Evolutionary conservation across 1,140 invertebrate genomes (phyloP), one percentile per base, ranked within the genome.

Genomic region (Ephestia elutella): DNA sequence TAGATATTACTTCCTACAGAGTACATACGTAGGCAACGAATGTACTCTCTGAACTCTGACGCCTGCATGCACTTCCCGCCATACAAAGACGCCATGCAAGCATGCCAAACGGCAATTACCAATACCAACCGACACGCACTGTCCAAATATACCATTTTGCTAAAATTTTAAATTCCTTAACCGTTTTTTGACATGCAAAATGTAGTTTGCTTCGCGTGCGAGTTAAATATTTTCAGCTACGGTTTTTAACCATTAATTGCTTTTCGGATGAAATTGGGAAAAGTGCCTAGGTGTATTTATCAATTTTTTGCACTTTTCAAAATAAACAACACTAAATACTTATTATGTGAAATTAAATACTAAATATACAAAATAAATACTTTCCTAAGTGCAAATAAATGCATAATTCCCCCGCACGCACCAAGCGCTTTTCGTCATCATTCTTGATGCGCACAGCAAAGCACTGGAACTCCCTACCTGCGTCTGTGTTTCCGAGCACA

Each of bases 161-260:
- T 66, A 74, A 83, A 79, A 75, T 76, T 78, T 75, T 71, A 66
- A 69, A 71, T 73, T 68, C 65, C 65, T 70, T 80, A 79, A 83
- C 78, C 70, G 75, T 71, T 78, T 76, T 76, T 67, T 67, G 75
- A 77, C 85, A 87, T 80, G 83, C 85, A 68, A 86, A 81, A 76
- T 62, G 62, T 71, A 75, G 7, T 32, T 32, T 32, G 72, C 67
- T 72, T 80, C 66, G 82, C 82, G 81, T 87, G 85, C 73, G 75
- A 77, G 76, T 75, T 78, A 68, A 67, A 73, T 74, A 75, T 68
- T 75, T 72, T 77, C 73, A 72, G 70, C 67, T 63, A 70, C 64
- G 70, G 68, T 70, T 70, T 66, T 32, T 75, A 80, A 74, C 75
- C 59, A 66, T 68, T 61, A 70, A 80, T 76, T 80, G 72, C 67